Conservation (phyloP, 2,797 vertebrate species). For the Gymnoscopelus braueri region DNA sequence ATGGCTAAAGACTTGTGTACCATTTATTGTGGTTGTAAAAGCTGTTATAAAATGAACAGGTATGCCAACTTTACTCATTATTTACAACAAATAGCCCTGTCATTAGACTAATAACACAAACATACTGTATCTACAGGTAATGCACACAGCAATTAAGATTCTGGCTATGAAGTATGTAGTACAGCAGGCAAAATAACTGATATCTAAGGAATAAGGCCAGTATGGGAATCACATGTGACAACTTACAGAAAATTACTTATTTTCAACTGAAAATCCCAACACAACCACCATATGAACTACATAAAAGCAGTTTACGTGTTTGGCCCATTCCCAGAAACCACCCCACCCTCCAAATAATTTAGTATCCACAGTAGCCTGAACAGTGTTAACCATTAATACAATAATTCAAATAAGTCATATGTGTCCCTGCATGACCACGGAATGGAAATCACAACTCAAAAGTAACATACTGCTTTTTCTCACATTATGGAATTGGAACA, state of each 20-base stretch:
- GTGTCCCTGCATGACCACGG: background rate
- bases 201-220: slow-evolving; percentile 10
- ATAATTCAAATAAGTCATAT: background rate
- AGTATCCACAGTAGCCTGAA: slow-evolving; percentile 21
- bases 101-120: slow-evolving; percentile 37
- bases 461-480: background rate
- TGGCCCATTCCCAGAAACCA: background rate
- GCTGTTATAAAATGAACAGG: slow-evolving; percentile 47
- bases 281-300: background rate
- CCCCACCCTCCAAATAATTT: background rate
- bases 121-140: slow-evolving; percentile 32
- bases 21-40: slow-evolving; percentile 41
- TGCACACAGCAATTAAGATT: slow-evolving; percentile 5
- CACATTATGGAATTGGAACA: slow-evolving; percentile 9
- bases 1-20: background rate
- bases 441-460: background rate
- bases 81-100: slow-evolving; percentile 37
- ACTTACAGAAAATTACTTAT: background rate
- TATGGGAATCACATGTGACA: slow-evolving; percentile 10
- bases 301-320: background rate
- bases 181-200: slow-evolving; percentile 21
- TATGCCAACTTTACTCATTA: slow-evolving; percentile 24
- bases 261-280: slow-evolving; percentile 4
- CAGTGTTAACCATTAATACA: slow-evolving; percentile 2
- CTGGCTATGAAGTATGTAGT: slow-evolving; percentile 27